Evolutionary conservation across 2,113 vertebrate species (phyloP).

Genomic region (Tricholaema leucomelas): DNA sequence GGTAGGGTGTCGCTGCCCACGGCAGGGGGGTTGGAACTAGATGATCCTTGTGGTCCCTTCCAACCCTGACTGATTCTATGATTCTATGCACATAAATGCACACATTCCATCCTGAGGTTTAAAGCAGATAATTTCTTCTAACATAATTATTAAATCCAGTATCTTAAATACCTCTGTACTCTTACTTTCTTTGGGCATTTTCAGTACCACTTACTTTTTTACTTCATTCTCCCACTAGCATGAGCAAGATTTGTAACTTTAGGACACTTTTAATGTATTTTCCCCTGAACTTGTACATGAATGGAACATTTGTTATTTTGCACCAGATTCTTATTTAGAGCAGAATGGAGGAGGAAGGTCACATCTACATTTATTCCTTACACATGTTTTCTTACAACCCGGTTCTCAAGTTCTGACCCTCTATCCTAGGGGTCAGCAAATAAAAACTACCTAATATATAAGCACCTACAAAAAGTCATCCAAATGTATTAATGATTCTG

Average conservation of each 20-base stretch:
- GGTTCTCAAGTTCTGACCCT: background rate
- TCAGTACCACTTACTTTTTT: background rate
- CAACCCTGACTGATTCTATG: too few relatives aligned
- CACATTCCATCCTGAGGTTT: background rate
- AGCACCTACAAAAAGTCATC: background rate
- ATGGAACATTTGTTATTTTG: background rate
- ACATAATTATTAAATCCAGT: background rate
- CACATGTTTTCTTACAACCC: background rate
- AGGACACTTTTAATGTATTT: background rate
- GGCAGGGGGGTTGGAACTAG: too few relatives aligned
- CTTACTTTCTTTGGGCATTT: background rate
- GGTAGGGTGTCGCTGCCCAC: too few relatives aligned
- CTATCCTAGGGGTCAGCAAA: background rate
- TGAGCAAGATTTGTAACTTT: background rate
- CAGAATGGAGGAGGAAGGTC: background rate
- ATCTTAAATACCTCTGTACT: background rate
- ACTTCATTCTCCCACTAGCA: background rate
- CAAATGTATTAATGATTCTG: background rate
- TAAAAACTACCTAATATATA: background rate
- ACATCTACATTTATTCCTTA: background rate
- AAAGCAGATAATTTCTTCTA: background rate
- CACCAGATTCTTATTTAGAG: fast-evolving
- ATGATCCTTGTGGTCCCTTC: too few relatives aligned
- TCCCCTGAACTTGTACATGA: background rate
- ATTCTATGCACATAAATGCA: fast-evolving